phyloP scores from a whole-genome alignment of 1,140 invertebrate species.

The Chrysoperla carnea region DNA sequence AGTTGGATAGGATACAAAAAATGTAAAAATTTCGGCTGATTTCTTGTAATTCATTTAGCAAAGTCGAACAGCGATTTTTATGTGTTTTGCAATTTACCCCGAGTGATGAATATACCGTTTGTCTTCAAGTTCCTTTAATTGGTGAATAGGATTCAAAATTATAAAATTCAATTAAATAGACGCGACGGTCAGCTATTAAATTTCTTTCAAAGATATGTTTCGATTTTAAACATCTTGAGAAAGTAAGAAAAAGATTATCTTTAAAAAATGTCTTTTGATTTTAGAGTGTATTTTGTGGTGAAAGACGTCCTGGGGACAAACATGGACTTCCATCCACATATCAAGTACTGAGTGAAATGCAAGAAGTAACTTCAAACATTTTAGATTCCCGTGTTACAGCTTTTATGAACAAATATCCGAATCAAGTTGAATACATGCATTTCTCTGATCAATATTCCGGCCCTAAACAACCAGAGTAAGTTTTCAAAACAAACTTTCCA shows the following conservation, averaged over 20 bases:
- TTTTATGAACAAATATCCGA: conserved; percentile 70
- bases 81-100: too few species aligned
- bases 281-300: conserved; percentile 79
- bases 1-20: too few species aligned
- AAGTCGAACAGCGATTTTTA: too few species aligned
- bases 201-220: too few species aligned
- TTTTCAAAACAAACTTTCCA: conserved; percentile 6
- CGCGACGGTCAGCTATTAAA: too few species aligned
- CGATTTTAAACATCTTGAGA: too few species aligned
- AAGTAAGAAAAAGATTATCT: conserved; percentile 3
- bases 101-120: too few species aligned
- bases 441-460: conserved; percentile 93
- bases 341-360: conserved; percentile 75
- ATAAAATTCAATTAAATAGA: too few species aligned
- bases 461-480: conserved; percentile 74
- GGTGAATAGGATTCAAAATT: too few species aligned
- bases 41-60: too few species aligned
- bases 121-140: conserved; percentile 2
- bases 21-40: too few species aligned
- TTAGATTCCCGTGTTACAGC: conserved; percentile 69
- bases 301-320: conserved; percentile 76
- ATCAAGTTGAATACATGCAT: conserved; percentile 88
- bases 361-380: conserved; percentile 65
- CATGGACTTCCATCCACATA: conserved; percentile 67
- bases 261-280: conserved; percentile 7